Evolutionary conservation across 92 coral and sea anemone species (phyloP).

Genomic region (Epizoanthus ramosus): DNA sequence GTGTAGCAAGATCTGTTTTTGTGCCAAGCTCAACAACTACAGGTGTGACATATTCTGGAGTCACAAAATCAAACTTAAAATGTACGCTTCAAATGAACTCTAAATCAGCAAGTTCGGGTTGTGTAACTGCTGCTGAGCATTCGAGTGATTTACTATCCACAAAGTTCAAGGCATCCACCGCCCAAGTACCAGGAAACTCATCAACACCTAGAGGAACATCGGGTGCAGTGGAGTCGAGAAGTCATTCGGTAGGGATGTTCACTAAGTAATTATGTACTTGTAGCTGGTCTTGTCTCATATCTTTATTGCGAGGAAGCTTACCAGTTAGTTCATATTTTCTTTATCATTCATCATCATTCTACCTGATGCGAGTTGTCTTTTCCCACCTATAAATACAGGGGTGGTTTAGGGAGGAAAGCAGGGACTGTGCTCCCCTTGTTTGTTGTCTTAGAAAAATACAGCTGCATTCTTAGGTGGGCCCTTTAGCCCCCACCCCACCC

Average conservation of each 20-base stretch:
- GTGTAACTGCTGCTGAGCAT: not conserved
- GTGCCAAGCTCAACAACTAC: constrained; percentile 20
- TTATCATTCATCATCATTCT: too few relatives aligned
- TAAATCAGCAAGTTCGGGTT: constrained; percentile 11
- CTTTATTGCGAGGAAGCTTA: too few relatives aligned
- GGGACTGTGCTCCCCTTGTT: too few relatives aligned
- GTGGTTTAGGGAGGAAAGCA: too few relatives aligned
- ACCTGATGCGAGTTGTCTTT: too few relatives aligned
- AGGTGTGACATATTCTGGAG: constrained; percentile 56
- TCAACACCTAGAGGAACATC: not conserved
- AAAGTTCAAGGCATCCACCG: not conserved
- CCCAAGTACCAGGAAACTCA: not conserved
- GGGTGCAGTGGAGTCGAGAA: not conserved
- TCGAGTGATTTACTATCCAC: not conserved
- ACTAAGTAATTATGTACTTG: too few relatives aligned
- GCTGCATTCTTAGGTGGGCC: too few relatives aligned
- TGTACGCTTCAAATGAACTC: constrained; percentile 1
- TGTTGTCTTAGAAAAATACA: too few relatives aligned
- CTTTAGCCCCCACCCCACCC: too few relatives aligned
- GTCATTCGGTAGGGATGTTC: constrained; percentile 1
- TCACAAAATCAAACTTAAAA: constrained; percentile 50
- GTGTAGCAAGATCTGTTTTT: not conserved
- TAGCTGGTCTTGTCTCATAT: too few relatives aligned
- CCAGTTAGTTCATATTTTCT: too few relatives aligned
- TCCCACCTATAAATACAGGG: too few relatives aligned